phyloP scores from a whole-genome alignment of 2,113 vertebrate species.

The Myiagra hebetior region DNA sequence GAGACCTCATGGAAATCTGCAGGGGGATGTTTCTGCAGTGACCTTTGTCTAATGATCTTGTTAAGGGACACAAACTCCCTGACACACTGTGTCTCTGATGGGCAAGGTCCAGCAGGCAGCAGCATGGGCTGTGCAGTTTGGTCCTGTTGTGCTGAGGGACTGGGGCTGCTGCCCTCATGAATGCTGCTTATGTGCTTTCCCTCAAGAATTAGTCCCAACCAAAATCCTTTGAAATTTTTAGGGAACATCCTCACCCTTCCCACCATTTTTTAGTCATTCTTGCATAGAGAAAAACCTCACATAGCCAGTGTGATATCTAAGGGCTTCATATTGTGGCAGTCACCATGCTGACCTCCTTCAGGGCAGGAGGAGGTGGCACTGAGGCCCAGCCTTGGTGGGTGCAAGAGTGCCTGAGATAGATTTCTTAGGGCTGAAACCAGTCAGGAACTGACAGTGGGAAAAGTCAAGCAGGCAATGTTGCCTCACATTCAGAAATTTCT shows the following conservation, averaged over 20 bases:
- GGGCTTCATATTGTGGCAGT: background rate
- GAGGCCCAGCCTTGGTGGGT: background rate
- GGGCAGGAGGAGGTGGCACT: background rate
- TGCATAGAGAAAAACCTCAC: background rate
- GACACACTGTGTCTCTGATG: background rate
- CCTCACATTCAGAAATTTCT: background rate
- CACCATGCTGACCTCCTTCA: background rate
- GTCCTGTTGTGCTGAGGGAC: background rate
- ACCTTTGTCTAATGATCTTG: conserved; percentile 31
- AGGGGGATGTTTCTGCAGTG: background rate
- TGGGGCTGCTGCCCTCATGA: background rate
- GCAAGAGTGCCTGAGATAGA: background rate
- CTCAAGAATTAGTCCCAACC: background rate
- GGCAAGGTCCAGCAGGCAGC: background rate
- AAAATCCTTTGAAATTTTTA: background rate
- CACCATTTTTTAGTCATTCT: background rate
- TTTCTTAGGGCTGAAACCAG: background rate
- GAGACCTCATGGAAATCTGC: background rate
- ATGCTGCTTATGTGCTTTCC: background rate
- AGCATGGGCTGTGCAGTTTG: background rate
- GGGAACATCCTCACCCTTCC: background rate
- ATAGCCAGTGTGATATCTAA: background rate
- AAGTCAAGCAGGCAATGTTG: background rate
- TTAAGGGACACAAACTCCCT: background rate
- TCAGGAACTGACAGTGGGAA: background rate